Base-by-base conservation (phyloP, 2,113 vertebrate genomes). In the Manacus vitellinus region DNA sequence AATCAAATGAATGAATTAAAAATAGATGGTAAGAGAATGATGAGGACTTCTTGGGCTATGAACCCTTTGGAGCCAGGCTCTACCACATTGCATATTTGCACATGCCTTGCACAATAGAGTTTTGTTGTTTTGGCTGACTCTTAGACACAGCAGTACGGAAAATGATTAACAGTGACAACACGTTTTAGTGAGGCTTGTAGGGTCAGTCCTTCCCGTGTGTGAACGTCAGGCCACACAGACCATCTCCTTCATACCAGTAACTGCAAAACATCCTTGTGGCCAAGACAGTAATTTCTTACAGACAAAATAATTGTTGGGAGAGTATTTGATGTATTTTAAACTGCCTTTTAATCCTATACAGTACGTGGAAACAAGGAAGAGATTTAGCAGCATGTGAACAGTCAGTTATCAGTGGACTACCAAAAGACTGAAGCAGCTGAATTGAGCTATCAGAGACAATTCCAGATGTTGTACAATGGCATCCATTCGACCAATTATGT, bases 391-490 rank as follows among this genome's bases (percentile, higher is more conserved):
- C 41, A 54, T 49, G 52, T 82, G 66, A 85, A n/a, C 70, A 73
- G 73, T 62, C 59, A 22, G 30, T 52, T 91, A 82, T 90, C 67
- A 43, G 47, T 67, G 71, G 85, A 88, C 58, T 62, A 73, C 54
- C 44, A 46, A 85, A 89, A 87, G n/a, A n/a, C 59, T 83, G 63
- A n/a, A 89, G 58, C 52, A 88, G 68, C 86, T 92, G 85, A 95
- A 65, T 39, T 85, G 80, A 83, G 39, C 49, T 83, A 37, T 79
- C 44, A 52, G 14, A 68, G 87, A 44, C 12, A 12, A 55, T 75
- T 82, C 85, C 54, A 97, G 85, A 75, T 88, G 86, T 80, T 93
- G 92, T 33, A 90, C 95, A 91, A 81, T 51, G 90, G 18, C 73
- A 81, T 95, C 70, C 35, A 44, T 75, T 95, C 95, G 96, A 70